Percentiles rank a stretch among this genome's conserved stretches.
Evolutionary conservation across 2,113 vertebrate genomes (phyloP).

Genomic region (Oreochromis spilurus): DNA sequence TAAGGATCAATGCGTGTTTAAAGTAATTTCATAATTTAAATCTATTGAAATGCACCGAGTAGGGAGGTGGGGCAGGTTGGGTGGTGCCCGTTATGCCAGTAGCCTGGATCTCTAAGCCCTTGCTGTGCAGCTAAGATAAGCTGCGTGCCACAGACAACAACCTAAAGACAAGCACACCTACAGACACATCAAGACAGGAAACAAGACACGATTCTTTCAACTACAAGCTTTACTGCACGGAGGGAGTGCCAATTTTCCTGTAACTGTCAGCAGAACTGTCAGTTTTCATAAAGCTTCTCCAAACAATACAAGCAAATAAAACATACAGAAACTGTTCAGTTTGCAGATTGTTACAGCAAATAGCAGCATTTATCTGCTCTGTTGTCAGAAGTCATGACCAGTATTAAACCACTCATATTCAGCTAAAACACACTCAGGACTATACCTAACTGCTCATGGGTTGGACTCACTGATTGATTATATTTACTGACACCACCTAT

Average conservation of each 20-base stretch:
- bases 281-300: background rate
- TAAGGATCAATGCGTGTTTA: background rate
- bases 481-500: slow-evolving; percentile 39
- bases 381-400: slow-evolving; percentile 18
- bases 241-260: background rate
- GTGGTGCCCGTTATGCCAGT: background rate
- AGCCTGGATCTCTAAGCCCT: background rate
- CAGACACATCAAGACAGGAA: slow-evolving; percentile 3
- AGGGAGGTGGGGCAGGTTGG: background rate
- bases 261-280: slow-evolving; percentile 19
- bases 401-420: background rate
- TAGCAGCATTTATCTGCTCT: background rate
- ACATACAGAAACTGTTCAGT: background rate
- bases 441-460: background rate
- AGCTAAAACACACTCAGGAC: background rate
- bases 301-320: background rate
- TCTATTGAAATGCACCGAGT: background rate
- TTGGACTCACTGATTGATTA: slow-evolving; percentile 10
- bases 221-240: background rate
- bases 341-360: background rate
- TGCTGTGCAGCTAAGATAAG: slow-evolving; percentile 40
- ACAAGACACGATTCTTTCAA: background rate
- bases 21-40: background rate
- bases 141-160: background rate
- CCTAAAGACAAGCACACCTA: background rate